phyloP scores from a whole-genome alignment of 1,140 invertebrate genomes.

The Lepidotrigona ventralis region DNA sequence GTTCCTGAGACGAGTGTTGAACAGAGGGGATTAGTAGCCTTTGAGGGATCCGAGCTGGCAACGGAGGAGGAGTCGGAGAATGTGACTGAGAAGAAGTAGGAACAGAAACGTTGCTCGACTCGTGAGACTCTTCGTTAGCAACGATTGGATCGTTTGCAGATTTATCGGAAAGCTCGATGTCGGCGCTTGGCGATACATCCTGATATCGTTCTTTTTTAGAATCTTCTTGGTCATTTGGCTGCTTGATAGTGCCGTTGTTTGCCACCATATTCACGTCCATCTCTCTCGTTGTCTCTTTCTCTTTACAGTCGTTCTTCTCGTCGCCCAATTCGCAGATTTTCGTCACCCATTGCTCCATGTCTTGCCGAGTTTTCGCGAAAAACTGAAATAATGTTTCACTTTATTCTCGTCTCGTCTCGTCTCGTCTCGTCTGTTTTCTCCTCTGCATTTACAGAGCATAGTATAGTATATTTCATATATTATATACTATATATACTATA shows the following conservation, averaged over 20 bases:
- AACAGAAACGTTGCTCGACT: background rate
- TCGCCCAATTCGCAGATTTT: constrained; percentile 58
- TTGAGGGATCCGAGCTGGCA: constrained; percentile 68
- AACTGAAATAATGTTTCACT: constrained; percentile 62
- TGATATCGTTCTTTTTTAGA: background rate
- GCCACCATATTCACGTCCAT: background rate
- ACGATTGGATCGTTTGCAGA: background rate
- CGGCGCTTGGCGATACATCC: background rate
- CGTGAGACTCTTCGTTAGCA: background rate
- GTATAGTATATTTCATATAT: too few relatives aligned
- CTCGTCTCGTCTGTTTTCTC: background rate
- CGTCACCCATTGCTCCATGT: constrained; percentile 75
- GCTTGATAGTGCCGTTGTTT: background rate
- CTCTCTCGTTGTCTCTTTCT: background rate
- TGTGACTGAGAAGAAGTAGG: background rate
- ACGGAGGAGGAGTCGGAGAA: constrained; percentile 50
- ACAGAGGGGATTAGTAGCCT: constrained; percentile 71
- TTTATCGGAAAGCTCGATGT: background rate
- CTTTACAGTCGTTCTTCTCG: background rate
- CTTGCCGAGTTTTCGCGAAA: constrained; percentile 65
- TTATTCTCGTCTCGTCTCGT: background rate
- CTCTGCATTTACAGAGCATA: background rate
- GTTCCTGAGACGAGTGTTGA: constrained; percentile 45
- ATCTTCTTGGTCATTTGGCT: background rate
- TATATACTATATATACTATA: too few relatives aligned